Evolutionary conservation across 2,797 vertebrate genomes (phyloP), one percentile per base, ranked within the genome.

Genomic region (Spheniscus humboldti): DNA sequence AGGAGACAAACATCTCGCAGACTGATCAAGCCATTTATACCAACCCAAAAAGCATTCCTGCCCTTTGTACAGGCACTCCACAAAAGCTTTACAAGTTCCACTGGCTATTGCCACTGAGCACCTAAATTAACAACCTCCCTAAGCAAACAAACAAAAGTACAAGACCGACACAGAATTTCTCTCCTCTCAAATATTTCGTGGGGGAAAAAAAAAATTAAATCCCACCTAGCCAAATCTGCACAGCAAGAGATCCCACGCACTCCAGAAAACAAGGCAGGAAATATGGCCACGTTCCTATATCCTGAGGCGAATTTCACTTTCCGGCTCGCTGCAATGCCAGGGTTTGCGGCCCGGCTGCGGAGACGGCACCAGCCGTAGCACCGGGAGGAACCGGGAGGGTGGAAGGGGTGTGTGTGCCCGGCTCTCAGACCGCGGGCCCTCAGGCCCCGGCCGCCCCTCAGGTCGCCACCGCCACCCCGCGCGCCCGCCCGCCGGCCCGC

Each of bases 231-330:
- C 19, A n/a, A 37, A 60, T 35, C 24, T 7, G 25, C 11, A 19
- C n/a, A 52, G 59, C 19, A 25, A 25, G 6, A 18, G 50, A 45
- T 15, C 31, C 8, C 50, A 20, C 2, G 14, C 45, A 25, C 16
- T 37, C 22, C 62, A 81, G 62, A 75, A 77, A 59, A 19, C 56
- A 50, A 4, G 19, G 18, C 6, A 84, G 27, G 37, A 47, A 64
- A 41, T 0, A 22, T 0, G 25, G 50, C 37, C 62, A 69, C 25
- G 25, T 30, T 63, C 45, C 59, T 19, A 4, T 5, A 6, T 2
- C n/a, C 41, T n/a, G 27, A 50, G n/a, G 23, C 2, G 24, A 64
- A 55, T 85, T 67, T 63, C 53, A 39, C 62, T 43, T 60, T 39
- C 31, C 17, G 11, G 12, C 13, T 55, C 16, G 6, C 23, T 52